These are phyloP conservation scores for Lysandra bellargus DNA, from an alignment of 2,888 invertebrate species.

Conservation along the genomic window DNA sequence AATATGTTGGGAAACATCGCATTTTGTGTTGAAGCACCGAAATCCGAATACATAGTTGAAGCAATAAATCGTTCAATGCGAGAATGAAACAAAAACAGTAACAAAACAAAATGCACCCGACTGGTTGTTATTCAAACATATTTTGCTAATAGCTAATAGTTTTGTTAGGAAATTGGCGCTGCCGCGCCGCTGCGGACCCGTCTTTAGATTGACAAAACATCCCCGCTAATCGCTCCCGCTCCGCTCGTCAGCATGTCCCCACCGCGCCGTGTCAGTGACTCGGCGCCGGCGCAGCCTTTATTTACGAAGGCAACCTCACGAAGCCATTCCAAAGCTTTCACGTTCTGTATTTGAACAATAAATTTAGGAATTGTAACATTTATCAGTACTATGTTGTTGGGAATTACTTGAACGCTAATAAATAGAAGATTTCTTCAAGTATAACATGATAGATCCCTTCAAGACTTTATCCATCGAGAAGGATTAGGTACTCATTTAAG, in stretches of 20 bases:
- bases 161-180: too few relatives aligned
- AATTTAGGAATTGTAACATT: conserved; percentile 37
- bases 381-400: conserved; percentile 31
- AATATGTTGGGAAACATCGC: too few relatives aligned
- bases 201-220: not conserved
- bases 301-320: conserved; percentile 53
- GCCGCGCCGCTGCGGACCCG: too few relatives aligned
- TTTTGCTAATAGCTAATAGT: too few relatives aligned
- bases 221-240: conserved; percentile 36
- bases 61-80: too few relatives aligned
- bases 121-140: too few relatives aligned
- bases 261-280: conserved; percentile 62
- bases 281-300: conserved; percentile 65
- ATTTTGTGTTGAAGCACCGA: too few relatives aligned
- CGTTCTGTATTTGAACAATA: conserved; percentile 39
- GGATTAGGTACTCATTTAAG: not conserved
- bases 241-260: conserved; percentile 33
- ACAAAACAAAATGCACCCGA: too few relatives aligned
- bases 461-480: not conserved
- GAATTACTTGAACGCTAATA: not conserved
- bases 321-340: conserved; percentile 39
- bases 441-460: not conserved
- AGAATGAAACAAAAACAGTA: too few relatives aligned
- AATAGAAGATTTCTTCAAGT: not conserved
- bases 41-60: too few relatives aligned